phyloP scores from a whole-genome alignment of 2,888 invertebrate genomes.

The Sialis fuliginosa region DNA sequence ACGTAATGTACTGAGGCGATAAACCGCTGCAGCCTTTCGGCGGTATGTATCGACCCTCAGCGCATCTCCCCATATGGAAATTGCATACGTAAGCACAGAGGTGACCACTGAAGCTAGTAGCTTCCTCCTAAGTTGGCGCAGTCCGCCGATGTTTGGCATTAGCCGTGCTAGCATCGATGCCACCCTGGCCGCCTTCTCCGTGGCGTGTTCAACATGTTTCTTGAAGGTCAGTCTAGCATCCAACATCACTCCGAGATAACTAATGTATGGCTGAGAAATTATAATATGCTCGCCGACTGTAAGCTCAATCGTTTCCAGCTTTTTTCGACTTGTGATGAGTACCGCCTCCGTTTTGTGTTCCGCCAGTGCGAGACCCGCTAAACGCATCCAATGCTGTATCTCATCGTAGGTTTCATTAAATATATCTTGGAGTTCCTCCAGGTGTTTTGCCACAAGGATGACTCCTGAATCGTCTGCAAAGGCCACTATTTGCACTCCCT shows the following conservation, averaged over 20 bases:
- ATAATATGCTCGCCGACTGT: conserved; percentile 7
- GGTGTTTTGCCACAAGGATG: neutral
- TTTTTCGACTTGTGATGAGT: conserved; percentile 7
- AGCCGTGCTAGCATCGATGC: conserved; percentile 1
- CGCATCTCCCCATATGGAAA: conserved; percentile 9
- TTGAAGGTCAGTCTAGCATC: conserved; percentile 8
- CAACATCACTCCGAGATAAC: conserved; percentile 5
- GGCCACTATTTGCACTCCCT: neutral
- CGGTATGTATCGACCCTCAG: conserved; percentile 1
- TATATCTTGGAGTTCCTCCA: neutral
- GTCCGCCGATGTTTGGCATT: conserved; percentile 6
- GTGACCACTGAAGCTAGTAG: conserved; percentile 8
- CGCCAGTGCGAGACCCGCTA: conserved; percentile 8
- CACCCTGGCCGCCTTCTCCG: conserved; percentile 6
- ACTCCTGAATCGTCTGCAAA: neutral
- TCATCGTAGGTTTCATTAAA: neutral
- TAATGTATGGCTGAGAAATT: conserved; percentile 7
- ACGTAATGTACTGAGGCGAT: conserved; percentile 8
- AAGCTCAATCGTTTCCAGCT: conserved; percentile 6
- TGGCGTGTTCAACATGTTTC: conserved; percentile 2
- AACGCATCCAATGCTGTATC: neutral
- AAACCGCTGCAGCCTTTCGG: conserved; percentile 4
- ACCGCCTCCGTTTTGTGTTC: conserved; percentile 1
- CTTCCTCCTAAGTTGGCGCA: conserved; percentile 7
- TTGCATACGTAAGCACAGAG: conserved; percentile 9